phyloP scores from a whole-genome alignment of 2,888 invertebrate species.

The Cyaniris semiargus region DNA sequence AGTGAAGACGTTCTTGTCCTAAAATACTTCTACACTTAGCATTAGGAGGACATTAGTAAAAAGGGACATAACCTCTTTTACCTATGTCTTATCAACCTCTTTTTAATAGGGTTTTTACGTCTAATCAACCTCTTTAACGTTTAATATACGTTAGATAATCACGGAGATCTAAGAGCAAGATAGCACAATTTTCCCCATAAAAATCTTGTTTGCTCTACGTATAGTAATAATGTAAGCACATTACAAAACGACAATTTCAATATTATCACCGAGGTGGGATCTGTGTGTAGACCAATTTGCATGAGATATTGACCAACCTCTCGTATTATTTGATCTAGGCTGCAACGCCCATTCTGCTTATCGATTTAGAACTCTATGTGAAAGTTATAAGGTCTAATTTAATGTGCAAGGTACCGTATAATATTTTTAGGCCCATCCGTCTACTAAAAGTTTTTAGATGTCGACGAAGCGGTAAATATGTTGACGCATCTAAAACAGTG shows the following conservation, averaged over 20 bases:
- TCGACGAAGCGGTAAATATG: slow-evolving; percentile 11
- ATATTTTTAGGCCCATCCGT: slow-evolving; percentile 24
- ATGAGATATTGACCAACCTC: slow-evolving; percentile 60
- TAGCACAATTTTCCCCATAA: background rate
- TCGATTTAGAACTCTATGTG: slow-evolving; percentile 28
- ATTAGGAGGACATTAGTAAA: no score
- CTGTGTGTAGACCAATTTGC: slow-evolving; percentile 62
- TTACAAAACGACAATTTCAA: slow-evolving; percentile 62
- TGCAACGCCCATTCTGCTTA: slow-evolving; percentile 16
- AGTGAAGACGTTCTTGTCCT: no score
- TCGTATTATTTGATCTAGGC: slow-evolving; percentile 51
- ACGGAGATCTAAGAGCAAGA: background rate
- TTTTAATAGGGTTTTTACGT: background rate
- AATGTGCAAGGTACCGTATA: background rate
- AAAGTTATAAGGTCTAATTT: background rate
- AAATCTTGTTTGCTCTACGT: background rate
- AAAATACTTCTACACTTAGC: no score
- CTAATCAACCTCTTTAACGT: background rate
- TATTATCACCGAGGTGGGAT: slow-evolving; percentile 67
- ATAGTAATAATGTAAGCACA: slow-evolving; percentile 36
- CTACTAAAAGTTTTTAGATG: slow-evolving; percentile 35
- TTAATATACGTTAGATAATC: background rate
- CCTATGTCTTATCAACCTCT: no score
- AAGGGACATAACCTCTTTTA: no score
- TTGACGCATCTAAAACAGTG: background rate